Conservation (phyloP, 1,140 invertebrate genomes). For the Oryctes rhinoceros region DNA sequence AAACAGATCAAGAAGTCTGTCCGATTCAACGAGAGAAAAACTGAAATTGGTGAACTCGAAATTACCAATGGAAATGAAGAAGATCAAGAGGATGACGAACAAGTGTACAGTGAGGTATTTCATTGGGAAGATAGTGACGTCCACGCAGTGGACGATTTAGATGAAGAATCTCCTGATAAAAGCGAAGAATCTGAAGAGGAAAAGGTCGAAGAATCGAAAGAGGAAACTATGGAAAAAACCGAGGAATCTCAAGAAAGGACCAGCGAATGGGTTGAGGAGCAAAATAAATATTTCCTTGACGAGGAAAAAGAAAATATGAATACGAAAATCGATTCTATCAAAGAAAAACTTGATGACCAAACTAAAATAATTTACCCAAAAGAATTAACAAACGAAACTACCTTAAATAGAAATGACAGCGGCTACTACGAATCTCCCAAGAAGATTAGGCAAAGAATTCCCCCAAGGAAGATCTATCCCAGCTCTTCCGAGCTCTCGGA, state of each 20-base stretch:
- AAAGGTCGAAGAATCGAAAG: conserved; percentile 39
- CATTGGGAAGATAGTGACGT: not conserved
- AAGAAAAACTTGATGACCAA: conserved; percentile 16
- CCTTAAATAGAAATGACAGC: conserved; percentile 54
- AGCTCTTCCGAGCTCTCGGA: conserved; percentile 47
- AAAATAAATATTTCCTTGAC: conserved; percentile 52
- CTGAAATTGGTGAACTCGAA: conserved; percentile 30
- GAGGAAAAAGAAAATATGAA: not conserved
- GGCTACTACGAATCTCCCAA: conserved; percentile 55
- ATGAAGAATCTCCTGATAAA: conserved; percentile 1
- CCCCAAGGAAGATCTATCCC: conserved; percentile 55
- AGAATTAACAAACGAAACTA: conserved; percentile 8
- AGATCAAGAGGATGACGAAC: conserved; percentile 26
- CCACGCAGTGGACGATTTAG: not conserved
- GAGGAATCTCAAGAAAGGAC: conserved; percentile 46
- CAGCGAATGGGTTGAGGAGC: conserved; percentile 56
- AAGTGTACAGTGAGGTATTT: conserved; percentile 25
- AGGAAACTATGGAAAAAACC: conserved; percentile 46
- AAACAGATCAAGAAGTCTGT: conserved; percentile 56
- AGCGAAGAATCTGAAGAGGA: conserved; percentile 4
- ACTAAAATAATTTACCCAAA: not conserved
- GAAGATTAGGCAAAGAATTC: conserved; percentile 56
- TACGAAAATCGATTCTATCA: not conserved
- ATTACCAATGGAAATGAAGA: conserved; percentile 30
- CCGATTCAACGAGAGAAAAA: conserved; percentile 53